Base-by-base conservation (phyloP, 1,140 invertebrate genomes). In the Plutomurus gul region DNA sequence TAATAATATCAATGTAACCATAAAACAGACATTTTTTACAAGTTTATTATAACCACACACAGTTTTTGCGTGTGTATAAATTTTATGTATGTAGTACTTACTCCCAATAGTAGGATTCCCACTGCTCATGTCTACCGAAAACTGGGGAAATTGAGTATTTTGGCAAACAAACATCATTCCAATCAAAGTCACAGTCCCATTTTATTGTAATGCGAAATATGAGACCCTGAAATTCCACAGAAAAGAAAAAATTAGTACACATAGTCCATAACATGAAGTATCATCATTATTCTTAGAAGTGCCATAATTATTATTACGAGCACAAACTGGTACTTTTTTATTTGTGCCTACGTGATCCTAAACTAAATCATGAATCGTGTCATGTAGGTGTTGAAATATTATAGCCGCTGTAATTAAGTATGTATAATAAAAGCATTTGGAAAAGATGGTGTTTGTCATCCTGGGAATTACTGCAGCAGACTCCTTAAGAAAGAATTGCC, bases 111-210 rank as follows among this genome's bases (percentile, higher is more conserved):
- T 74, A 79, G 13, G 78, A 79, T 49, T 76, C 78, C 78, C 78
- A 79, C 18, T 75, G 56, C 37, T 60, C 25, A 37, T 79, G 27
- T 25, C 49, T 20, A 7, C 72, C 78, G 70, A 79, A 79, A 13
- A 79, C 78, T 13, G 78, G 78, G 2, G 72, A 60, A n/a, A 79
- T 75, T 20, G 73, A 75, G 39, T 79, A 79, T 18, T 39, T 43
- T 30, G 78, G 78, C 18, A 60, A 40, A 22, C 78, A 79, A 30
- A 16, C 75, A 27, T 75, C 43, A 4, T 30, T 79, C 78, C 78
- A 79, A 25, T 79, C 78, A 79, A 79, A 79, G 70, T 79, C 56
- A 37, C 78, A 79, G 22, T 79, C 36, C 78, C 78, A 79, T 13
- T 75, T 74, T 3, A 79, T 72, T 36, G 78, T 79, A 7, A 79